Conservation (phyloP, 2,888 invertebrate genomes). For the Drosophila neonasuta region DNA sequence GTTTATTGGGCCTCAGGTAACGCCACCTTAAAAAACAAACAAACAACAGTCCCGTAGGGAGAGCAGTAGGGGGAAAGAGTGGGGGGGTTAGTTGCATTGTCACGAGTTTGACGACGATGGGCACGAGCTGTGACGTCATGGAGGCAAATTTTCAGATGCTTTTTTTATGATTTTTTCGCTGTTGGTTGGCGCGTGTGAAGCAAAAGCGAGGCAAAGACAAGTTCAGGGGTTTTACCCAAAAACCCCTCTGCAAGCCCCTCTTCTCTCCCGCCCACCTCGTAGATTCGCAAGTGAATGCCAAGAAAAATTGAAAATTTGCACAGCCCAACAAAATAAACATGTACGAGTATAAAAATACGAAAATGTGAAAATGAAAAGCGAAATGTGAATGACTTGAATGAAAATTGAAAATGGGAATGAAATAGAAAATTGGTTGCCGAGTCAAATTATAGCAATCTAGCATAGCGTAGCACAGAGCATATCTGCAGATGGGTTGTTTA, state of each 20-base stretch:
- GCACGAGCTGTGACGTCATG: constrained; percentile 54
- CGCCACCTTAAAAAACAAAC: constrained; percentile 19
- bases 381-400: constrained; percentile 54
- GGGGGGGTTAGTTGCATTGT: constrained; percentile 33
- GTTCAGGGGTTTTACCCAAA: constrained; percentile 49
- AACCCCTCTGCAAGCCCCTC: background rate
- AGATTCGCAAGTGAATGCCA: constrained; percentile 27
- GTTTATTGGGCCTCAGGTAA: constrained; percentile 41
- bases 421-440: constrained; percentile 46
- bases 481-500: constrained; percentile 6
- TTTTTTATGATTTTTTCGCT: background rate
- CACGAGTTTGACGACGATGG: constrained; percentile 44
- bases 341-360: constrained; percentile 6
- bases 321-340: background rate
- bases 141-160: constrained; percentile 23
- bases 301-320: constrained; percentile 30
- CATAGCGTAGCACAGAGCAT: background rate
- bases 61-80: background rate
- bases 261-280: background rate
- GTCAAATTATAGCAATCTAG: constrained; percentile 48
- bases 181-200: constrained; percentile 38
- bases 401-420: constrained; percentile 6
- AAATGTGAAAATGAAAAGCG: constrained; percentile 26
- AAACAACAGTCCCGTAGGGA: constrained; percentile 1
- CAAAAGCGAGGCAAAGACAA: constrained; percentile 21